Base-by-base conservation (phyloP, 2,888 invertebrate genomes). In the Troides oblongomaculatus region DNA sequence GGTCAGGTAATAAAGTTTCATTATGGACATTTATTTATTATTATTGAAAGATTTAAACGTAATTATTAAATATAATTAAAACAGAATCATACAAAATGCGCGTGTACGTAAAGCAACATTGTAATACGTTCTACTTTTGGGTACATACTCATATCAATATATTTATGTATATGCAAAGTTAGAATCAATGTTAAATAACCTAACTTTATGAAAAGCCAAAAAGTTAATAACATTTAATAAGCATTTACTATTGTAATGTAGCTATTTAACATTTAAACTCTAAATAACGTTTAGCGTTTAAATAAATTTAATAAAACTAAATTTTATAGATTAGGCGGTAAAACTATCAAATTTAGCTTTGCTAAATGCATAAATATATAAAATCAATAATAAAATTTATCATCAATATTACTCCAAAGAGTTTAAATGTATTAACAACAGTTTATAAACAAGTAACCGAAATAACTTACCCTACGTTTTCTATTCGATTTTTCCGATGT, bases 391-490 rank as follows among this genome's bases (percentile, higher is more conserved):
- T 46, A 0, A 53, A 18, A 53, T n/a, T 7, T 5, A n/a, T 53
- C 18, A 18, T 53, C 10, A 53, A 46, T 46, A 4, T 46, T 46
- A 46, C 1, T 14, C 17, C 12, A 46, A 53, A 50, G 18, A 53
- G n/a, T n/a, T 53, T 12, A 58, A 58, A 18, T 53, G n/a, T 53
- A 53, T 53, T 18, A 53, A 17, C 53, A 53, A 57, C 6, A 2
- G 57, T 21, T 21, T 8, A 21, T 2, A 57, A 21, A 6, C 18
- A 57, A 57, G 21, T 10, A 57, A 57, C 6, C 6, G 21, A 57
- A 57, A 64, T 75, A 75, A 84, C 90, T 90, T 75, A 91, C 91
- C 88, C 85, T 87, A 64, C 81, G 81, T 79, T 89, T 90, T 76
- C 84, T 88, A 74, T 82, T 88, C 71, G 84, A 78, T 70, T 85